Percentiles rank a stretch among this genome's conserved stretches.
Evolutionary conservation across 2,888 invertebrate species (phyloP).

Genomic region (Morpho achilles): DNA sequence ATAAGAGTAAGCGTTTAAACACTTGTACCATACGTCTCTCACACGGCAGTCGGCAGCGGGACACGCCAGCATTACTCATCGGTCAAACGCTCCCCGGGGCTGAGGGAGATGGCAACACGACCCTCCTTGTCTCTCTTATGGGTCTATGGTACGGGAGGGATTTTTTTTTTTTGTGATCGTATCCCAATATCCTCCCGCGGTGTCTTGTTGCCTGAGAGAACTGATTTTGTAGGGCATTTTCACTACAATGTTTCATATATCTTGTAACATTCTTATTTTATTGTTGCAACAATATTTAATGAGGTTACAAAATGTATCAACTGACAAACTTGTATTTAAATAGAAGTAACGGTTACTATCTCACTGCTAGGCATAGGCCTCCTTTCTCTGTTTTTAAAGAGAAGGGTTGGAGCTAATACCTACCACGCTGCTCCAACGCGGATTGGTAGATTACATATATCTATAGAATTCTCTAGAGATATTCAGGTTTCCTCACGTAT

Average conservation of each 20-base stretch:
- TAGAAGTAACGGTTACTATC: no score
- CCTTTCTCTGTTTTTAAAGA: no score
- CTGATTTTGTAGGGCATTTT: not conserved
- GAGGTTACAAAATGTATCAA: no score
- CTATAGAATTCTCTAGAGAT: no score
- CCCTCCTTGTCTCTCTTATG: slow-evolving; percentile 11
- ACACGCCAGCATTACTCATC: slow-evolving; percentile 27
- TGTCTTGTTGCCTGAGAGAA: not conserved
- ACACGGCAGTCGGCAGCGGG: slow-evolving; percentile 14
- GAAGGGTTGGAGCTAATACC: no score
- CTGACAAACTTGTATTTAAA: no score
- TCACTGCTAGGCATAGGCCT: no score
- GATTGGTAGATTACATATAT: no score
- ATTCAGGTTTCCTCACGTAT: no score
- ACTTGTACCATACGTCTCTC: slow-evolving; percentile 12
- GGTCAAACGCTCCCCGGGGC: slow-evolving; percentile 26
- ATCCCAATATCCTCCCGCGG: not conserved
- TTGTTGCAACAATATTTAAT: no score
- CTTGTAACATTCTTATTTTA: no score
- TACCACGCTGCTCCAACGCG: no score
- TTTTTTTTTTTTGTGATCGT: slow-evolving; percentile 6
- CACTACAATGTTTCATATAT: not conserved
- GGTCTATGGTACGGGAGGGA: slow-evolving; percentile 6
- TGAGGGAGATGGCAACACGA: slow-evolving; percentile 7
- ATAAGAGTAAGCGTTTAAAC: not conserved